These are phyloP conservation scores for Megatriorchis doriae DNA, from an alignment of 2,113 vertebrate genomes.

Conservation along the genomic window DNA sequence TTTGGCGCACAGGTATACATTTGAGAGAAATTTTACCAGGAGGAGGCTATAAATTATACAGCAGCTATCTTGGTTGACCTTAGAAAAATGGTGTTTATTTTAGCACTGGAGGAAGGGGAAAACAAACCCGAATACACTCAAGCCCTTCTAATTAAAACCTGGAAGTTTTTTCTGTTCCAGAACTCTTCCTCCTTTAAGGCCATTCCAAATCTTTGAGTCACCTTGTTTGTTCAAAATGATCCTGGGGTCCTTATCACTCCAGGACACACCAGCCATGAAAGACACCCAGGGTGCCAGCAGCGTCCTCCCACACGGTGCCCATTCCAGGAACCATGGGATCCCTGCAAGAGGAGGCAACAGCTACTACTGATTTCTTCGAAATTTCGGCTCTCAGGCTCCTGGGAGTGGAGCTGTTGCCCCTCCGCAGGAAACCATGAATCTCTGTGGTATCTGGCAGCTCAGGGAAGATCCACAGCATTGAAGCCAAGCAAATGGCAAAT, in stretches of 20 bases:
- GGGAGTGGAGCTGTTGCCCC: neutral
- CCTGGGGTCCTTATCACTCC: neutral
- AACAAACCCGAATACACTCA: neutral
- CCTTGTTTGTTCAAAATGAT: neutral
- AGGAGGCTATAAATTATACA: neutral
- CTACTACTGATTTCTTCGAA: neutral
- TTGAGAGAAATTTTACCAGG: neutral
- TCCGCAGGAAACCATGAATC: neutral
- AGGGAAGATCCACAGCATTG: neutral
- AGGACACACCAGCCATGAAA: neutral
- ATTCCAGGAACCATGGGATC: neutral
- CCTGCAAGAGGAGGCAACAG: neutral
- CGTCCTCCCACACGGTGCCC: neutral
- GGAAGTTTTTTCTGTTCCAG: slow-evolving; percentile 5
- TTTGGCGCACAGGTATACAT: neutral
- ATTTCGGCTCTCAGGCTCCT: neutral
- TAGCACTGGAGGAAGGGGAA: neutral
- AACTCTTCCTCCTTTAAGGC: neutral
- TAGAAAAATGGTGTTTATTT: slow-evolving; percentile 18
- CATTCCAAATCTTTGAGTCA: neutral
- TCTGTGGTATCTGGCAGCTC: neutral
- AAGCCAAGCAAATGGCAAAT: neutral
- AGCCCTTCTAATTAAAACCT: slow-evolving; percentile 1
- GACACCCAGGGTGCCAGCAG: neutral
- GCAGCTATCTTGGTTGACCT: neutral